Conservation (phyloP, 2,797 vertebrate genomes). For the Myoxocephalus aenaeus region DNA sequence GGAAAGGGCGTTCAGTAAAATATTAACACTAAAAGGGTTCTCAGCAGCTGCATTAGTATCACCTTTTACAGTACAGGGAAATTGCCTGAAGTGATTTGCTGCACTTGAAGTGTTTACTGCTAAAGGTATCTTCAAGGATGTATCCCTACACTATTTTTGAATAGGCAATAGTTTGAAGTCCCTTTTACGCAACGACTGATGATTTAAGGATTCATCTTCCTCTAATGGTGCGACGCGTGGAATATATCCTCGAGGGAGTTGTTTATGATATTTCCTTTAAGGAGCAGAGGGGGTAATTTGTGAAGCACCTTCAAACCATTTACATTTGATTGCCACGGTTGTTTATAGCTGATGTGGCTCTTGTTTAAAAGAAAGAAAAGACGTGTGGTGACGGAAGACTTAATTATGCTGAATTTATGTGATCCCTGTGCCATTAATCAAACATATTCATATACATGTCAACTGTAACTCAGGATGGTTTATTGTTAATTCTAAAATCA, state of each 20-base stretch:
- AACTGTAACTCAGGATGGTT: neutral
- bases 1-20: neutral
- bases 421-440: constrained; percentile 5
- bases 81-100: constrained; percentile 13
- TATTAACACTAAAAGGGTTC: neutral
- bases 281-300: constrained; percentile 14
- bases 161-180: constrained; percentile 14
- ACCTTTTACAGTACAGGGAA: neutral
- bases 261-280: constrained; percentile 23
- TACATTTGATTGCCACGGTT: constrained; percentile 33
- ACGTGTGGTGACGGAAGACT: neutral
- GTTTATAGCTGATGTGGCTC: neutral
- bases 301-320: constrained; percentile 17
- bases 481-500: constrained; percentile 9
- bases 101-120: constrained; percentile 24
- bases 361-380: constrained; percentile 18
- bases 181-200: constrained; percentile 11
- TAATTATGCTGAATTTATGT: constrained; percentile 20
- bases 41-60: neutral
- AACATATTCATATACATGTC: constrained; percentile 7
- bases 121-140: constrained; percentile 4
- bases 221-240: neutral
- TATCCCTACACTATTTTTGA: neutral
- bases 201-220: constrained; percentile 28
- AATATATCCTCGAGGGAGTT: constrained; percentile 7